A percentile compares a stretch with the other conserved stretches of the same genome.
These are phyloP conservation scores for Bedellia somnulentella DNA, from an alignment of 2,888 invertebrate species.

Conservation along the genomic window DNA sequence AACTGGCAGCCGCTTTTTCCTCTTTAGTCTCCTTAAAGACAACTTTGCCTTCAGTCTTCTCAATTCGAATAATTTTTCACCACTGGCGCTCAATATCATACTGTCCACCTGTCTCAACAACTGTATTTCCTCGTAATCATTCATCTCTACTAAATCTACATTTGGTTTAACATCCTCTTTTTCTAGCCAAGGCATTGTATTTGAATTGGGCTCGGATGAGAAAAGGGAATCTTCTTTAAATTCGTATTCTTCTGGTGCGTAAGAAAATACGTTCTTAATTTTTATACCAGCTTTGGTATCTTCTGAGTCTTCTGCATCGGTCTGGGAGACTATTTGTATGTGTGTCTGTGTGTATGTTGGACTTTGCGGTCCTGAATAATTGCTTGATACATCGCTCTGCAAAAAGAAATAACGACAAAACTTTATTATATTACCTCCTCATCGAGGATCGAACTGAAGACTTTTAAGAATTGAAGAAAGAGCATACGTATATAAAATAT, in stretches of 20 bases:
- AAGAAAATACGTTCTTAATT: too few species aligned
- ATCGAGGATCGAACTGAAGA: too few species aligned
- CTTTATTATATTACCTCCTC: too few species aligned
- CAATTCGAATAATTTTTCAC: slow-evolving; percentile 26
- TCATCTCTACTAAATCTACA: slow-evolving; percentile 24
- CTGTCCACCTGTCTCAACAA: slow-evolving; percentile 38
- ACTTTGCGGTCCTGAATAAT: too few species aligned
- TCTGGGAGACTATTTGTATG: too few species aligned
- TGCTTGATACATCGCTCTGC: too few species aligned
- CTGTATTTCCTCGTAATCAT: slow-evolving; percentile 46
- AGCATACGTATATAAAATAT: too few species aligned
- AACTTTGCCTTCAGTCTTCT: slow-evolving; percentile 31
- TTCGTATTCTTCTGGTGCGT: slow-evolving; percentile 10
- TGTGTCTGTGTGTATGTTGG: too few species aligned
- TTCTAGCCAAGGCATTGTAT: slow-evolving; percentile 33
- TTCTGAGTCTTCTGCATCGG: too few species aligned
- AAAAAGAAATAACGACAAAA: too few species aligned
- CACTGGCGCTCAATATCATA: slow-evolving; percentile 28
- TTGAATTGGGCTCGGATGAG: slow-evolving; percentile 28
- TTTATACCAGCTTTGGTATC: too few species aligned
- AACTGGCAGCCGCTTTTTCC: slow-evolving; percentile 40
- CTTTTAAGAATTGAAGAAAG: too few species aligned
- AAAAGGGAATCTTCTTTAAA: slow-evolving; percentile 28
- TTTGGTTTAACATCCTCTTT: slow-evolving; percentile 12
- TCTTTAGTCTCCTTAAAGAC: slow-evolving; percentile 33